phyloP scores from a whole-genome alignment of 2,113 vertebrate genomes.

The Eptesicus fuscus region DNA sequence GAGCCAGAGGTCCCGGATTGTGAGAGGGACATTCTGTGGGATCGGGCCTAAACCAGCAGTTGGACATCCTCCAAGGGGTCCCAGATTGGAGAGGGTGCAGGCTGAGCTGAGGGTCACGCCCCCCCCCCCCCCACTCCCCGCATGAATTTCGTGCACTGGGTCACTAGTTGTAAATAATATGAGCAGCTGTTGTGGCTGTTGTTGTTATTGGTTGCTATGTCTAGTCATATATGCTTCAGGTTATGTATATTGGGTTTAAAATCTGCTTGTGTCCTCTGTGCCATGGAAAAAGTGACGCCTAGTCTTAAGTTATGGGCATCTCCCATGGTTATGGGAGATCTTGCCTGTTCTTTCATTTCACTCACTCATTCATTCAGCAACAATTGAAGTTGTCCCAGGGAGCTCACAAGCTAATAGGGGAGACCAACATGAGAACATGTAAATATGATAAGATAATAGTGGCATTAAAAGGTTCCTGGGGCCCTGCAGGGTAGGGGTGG shows the following conservation, averaged over 20 bases:
- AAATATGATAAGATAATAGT: neutral
- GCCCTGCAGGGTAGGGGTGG: neutral
- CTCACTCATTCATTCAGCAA: neutral
- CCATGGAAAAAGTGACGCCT: neutral
- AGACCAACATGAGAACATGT: neutral
- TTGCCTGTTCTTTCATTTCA: neutral
- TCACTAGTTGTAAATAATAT: neutral
- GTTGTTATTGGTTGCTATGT: neutral
- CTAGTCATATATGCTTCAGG: neutral
- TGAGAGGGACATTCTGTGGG: too few species aligned
- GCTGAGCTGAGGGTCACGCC: too few species aligned
- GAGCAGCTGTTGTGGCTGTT: neutral
- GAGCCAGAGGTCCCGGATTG: too few species aligned
- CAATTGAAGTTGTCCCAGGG: neutral
- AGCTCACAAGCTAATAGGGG: neutral
- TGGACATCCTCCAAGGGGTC: too few species aligned
- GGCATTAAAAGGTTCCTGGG: neutral
- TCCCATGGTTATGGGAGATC: neutral
- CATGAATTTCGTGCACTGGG: too few species aligned
- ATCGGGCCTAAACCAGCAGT: too few species aligned
- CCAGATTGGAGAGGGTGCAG: too few species aligned
- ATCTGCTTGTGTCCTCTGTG: neutral
- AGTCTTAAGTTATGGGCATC: neutral
- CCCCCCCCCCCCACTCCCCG: rapidly evolving
- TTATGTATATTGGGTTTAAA: neutral